Evolutionary conservation across 2,797 vertebrate species (phyloP).

Genomic region (Mycteria americana): DNA sequence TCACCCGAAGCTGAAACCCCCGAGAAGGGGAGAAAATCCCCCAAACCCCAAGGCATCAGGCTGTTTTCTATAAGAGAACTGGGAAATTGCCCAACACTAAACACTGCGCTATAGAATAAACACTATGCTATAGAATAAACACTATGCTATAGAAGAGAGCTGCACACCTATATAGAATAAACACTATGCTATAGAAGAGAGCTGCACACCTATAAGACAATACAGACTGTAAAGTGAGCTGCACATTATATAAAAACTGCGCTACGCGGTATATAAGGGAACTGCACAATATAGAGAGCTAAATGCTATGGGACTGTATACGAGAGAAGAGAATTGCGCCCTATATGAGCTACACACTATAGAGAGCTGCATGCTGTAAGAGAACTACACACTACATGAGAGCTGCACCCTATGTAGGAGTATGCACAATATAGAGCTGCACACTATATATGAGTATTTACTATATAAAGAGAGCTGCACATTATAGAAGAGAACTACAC

Average conservation of each 20-base stretch:
- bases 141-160: neutral
- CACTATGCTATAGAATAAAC: too few species aligned
- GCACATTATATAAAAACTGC: too few species aligned
- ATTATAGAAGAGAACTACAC: too few species aligned
- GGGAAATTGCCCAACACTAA: neutral
- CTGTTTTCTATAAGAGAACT: neutral
- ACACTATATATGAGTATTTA: neutral
- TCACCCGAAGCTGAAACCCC: too few species aligned
- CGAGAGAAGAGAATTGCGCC: neutral
- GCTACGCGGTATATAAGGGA: too few species aligned
- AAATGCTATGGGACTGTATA: too few species aligned
- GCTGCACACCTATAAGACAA: neutral
- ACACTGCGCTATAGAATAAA: neutral
- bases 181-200: neutral
- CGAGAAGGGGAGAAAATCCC: neutral
- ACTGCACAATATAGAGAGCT: neutral
- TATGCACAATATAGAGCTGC: neutral
- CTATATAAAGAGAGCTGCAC: neutral
- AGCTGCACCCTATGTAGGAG: too few species aligned
- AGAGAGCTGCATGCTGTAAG: neutral
- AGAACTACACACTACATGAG: too few species aligned
- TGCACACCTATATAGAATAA: neutral
- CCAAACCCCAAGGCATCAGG: too few species aligned
- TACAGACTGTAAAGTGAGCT: too few species aligned
- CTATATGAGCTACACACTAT: too few species aligned